Evolutionary conservation across 1,140 invertebrate genomes (phyloP), one percentile per base, ranked within the genome.

Genomic region (Zaprionus kolodkinae): DNA sequence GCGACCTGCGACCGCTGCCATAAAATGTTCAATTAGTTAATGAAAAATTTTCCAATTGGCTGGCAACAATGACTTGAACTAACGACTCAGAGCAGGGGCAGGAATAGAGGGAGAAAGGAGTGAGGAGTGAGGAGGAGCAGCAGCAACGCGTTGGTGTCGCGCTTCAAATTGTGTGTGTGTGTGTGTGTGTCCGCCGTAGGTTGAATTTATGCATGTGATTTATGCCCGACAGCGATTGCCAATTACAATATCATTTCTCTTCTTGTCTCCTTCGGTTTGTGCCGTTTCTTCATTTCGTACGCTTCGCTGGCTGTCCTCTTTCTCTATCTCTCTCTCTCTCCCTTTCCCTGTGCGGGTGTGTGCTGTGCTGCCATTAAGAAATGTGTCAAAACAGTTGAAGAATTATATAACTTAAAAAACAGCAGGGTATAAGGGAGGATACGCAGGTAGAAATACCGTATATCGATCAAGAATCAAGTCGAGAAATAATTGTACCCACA

Each of bases 11-110:
- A 21, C 21, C 59, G 75, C 59, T 64, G 64, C 69, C 85, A 85
- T 89, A 89, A 89, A 89, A 89, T 89, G 85, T 89, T 89, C 85
- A 89, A 89, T 89, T 89, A 89, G 85, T 89, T 89, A 89, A 89
- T 89, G 85, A 89, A 89, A 89, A 89, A 73, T 72, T 89, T 89
- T 89, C 85, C 81, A 89, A 89, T 89, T 89, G 85, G 85, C 78
- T 78, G 33, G 64, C 84, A 87, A 87, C 84, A 81, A 88, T 79
- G 77, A 80, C 79, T 87, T 77, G 36, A 80, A 72, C 84, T 80
- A 83, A 87, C 81, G 81, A 87, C 73, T 70, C 54, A 45, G 35
- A 57, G 15, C 17, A 73, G 56, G 48, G 35, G n/a, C 15, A 52
- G 48, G 33, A 15, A 48, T 33, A 10, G 21, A 0, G 33, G 17